Percentiles rank a stretch among this genome's conserved stretches.
Evolutionary conservation across 1,140 invertebrate species (phyloP).

Genomic region (Oncopodura yosiiana): DNA sequence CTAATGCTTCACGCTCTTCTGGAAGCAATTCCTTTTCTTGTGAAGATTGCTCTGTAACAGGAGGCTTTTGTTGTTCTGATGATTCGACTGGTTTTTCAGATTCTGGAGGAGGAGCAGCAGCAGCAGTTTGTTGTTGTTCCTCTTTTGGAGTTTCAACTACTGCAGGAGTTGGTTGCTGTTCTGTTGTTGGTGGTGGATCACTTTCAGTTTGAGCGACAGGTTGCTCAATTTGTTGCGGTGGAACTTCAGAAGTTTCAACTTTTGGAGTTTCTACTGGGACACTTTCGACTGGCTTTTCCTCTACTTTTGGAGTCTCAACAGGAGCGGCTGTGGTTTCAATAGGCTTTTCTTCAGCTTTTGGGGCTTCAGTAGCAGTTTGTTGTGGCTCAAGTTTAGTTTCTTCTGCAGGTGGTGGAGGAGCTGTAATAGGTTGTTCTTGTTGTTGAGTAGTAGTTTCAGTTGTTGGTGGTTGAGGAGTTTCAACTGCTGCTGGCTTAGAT

Average conservation of each 20-base stretch:
- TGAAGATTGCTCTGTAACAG: not conserved
- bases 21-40: not conserved
- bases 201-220: no score
- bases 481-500: not conserved
- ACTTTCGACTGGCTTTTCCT: not conserved
- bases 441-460: not conserved
- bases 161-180: slow-evolving; percentile 2
- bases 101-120: slow-evolving; percentile 37
- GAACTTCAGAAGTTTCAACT: not conserved
- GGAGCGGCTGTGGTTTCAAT: slow-evolving; percentile 27
- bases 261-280: not conserved
- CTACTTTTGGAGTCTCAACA: not conserved
- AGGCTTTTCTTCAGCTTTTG: no score
- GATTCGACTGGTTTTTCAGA: slow-evolving; percentile 30
- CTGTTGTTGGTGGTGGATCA: not conserved
- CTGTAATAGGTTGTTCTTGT: not conserved
- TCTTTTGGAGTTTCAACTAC: not conserved
- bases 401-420: not conserved
- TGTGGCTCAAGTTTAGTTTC: not conserved
- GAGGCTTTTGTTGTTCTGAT: not conserved
- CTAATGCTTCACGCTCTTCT: not conserved
- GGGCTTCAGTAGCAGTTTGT: not conserved
- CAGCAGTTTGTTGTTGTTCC: slow-evolving; percentile 37
- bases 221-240: no score
- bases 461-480: not conserved